Evolutionary conservation across 2,113 vertebrate species (phyloP), one percentile per base, ranked within the genome.

Genomic region (Halichoerus grypus): DNA sequence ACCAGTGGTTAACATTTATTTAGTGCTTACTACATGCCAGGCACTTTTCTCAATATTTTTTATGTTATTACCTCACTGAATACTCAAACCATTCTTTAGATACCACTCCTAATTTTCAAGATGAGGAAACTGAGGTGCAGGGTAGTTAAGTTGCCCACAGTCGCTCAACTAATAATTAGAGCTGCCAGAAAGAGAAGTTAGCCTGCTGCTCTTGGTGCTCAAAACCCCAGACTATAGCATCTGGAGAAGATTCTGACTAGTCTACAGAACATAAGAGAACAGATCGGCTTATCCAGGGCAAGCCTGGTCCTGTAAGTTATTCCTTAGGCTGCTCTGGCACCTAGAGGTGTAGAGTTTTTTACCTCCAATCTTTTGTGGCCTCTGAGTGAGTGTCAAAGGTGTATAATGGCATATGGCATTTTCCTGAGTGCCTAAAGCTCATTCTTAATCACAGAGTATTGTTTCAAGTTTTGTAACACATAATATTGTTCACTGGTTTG

Each of bases 91-190:
- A 77, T 84, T 80, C 69, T 91, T 79, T 84, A n/a, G 28, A 61
- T 65, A 71, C 31, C 24, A 76, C 31, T 51, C 82, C n/a, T 92
- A 39, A 57, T 74, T 96, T 95, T 89, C 92, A 87, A 93, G 39
- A 28, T 55, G 39, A 97, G 79, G 22, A 85, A 90, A 96, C 11
- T 53, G 9, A 97, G 36, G 24, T 28, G 49, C 7, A 91, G 21
- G 69, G 33, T 57, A 83, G 18, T 18, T 18, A 55, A 67, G n/a
- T 33, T 82, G 74, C 36, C n/a, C 61, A 72, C 28, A 61, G 46
- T 65, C 31, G 88, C 46, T 51, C 31, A 85, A 46, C 31, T 36
- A 53, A 16, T 61, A 69, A 81, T 31, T 15, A 72, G 53, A 90
- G 42, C n/a, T 94, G 55, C 42, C 71, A 82, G 81, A 95, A 89